Evolutionary conservation across 2,797 vertebrate species (phyloP), one percentile per base, ranked within the genome.

Genomic region (Eulemur mongoz): DNA sequence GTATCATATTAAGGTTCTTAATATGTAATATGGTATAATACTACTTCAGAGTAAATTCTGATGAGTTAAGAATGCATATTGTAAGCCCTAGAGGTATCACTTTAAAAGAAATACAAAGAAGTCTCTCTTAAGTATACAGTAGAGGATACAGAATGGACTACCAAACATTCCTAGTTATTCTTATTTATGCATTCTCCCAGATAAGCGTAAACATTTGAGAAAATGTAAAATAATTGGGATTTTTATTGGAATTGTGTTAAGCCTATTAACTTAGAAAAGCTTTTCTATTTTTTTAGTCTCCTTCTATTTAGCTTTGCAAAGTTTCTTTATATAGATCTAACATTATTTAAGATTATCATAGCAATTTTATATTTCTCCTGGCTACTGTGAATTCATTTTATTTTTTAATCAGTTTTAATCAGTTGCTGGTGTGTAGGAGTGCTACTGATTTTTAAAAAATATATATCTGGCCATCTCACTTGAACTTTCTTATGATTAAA

Each of bases 311-410:
- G 92, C 22, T 94, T 63, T 83, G 14, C 10, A 52, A 72, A 23
- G 38, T 81, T 80, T 89, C 83, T 89, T 89, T 81, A n/a, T 91
- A 27, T 67, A 89, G 25, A 50, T 72, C 20, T 85, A 88, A 70
- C 15, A 32, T 87, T 88, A 57, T 83, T 69, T 79, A 90, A 90
- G 48, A 76, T 82, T 63, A 48, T 65, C 38, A 25, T 38, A 23
- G 14, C 84, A 61, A 90, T 83, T 93, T 92, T 84, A 5, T 95
- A 48, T 91, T 94, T 90, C 76, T 91, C 59, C 27, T 94, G 69
- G 59, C 59, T 91, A 72, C 40, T 91, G 7, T 61, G 54, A 93
- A 79, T 82, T 87, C 23, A 52, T 90, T 95, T 86, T 50, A 40
- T 59, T 67, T 93, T 94, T 72, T 43, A 80, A 85, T 86, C 91